Conservation (phyloP, 2,113 vertebrate genomes). For the Elgaria multicarinata region DNA sequence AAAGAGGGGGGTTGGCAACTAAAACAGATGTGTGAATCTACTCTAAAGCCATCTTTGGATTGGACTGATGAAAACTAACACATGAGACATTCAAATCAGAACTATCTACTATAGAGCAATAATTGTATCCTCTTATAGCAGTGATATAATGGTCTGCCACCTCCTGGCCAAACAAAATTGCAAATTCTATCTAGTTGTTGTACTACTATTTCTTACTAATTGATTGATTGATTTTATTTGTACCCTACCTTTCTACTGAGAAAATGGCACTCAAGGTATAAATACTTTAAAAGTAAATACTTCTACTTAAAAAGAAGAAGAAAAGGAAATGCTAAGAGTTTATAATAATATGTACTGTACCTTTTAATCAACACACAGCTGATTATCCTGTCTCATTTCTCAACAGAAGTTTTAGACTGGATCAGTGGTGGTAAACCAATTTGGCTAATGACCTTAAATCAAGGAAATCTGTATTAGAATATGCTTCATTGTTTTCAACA, state of each 20-base stretch:
- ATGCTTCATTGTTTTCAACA: constrained; percentile 27
- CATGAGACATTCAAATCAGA: neutral
- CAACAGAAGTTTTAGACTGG: constrained; percentile 29
- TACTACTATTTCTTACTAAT: neutral
- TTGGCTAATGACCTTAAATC: constrained; percentile 34
- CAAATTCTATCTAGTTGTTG: neutral
- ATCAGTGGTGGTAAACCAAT: constrained; percentile 38
- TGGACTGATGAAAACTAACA: neutral
- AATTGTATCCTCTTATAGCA: neutral
- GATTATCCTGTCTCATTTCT: constrained; percentile 44
- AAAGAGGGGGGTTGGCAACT: neutral
- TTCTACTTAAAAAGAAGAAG: neutral
- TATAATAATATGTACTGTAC: constrained; percentile 34
- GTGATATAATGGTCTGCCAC: neutral
- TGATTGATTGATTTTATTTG: too few relatives aligned
- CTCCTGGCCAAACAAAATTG: neutral
- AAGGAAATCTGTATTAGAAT: constrained; percentile 34
- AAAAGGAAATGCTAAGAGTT: neutral
- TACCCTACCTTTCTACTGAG: too few relatives aligned
- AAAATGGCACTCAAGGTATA: too few relatives aligned
- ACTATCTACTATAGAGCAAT: neutral
- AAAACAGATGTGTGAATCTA: neutral
- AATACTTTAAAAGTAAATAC: too few relatives aligned
- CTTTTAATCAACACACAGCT: constrained; percentile 6
- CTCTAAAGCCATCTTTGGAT: neutral